A percentile compares a stretch with the other conserved stretches of the same genome.
Evolutionary conservation across 1,140 invertebrate genomes (phyloP).

Genomic region (Macrocentrus cingulum): DNA sequence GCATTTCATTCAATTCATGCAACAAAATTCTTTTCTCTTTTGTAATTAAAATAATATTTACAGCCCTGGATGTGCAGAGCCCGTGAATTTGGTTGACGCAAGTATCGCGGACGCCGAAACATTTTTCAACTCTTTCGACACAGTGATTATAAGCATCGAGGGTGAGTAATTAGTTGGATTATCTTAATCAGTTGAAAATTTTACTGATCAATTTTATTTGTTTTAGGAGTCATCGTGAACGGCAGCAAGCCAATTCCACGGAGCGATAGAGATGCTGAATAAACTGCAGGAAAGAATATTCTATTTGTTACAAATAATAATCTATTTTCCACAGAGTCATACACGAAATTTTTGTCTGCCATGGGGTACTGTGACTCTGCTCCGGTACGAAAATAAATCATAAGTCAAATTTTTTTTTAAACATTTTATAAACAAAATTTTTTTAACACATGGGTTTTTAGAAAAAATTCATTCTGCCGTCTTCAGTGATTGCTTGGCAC

Average conservation of each 20-base stretch:
- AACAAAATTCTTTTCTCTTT: too few relatives aligned
- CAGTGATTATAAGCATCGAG: neutral
- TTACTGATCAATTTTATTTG: neutral
- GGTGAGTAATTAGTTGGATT: neutral
- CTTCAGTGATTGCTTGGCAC: neutral
- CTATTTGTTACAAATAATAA: conserved; percentile 1
- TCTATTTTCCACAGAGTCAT: neutral
- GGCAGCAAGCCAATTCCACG: neutral
- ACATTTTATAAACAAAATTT: too few relatives aligned
- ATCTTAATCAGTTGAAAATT: neutral
- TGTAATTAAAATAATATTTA: too few relatives aligned
- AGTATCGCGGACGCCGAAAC: too few relatives aligned
- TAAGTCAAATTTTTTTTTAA: neutral
- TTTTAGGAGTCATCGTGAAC: neutral
- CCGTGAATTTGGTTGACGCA: too few relatives aligned
- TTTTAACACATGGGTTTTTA: too few relatives aligned
- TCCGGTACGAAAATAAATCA: neutral
- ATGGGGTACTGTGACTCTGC: neutral
- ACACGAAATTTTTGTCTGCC: neutral
- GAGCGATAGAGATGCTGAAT: neutral
- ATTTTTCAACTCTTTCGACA: neutral
- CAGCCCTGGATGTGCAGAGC: too few relatives aligned
- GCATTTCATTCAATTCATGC: too few relatives aligned
- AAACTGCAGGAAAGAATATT: neutral
- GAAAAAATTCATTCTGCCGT: neutral